phyloP scores from a whole-genome alignment of 2,113 vertebrate genomes.

The Brienomyrus longianalis region DNA sequence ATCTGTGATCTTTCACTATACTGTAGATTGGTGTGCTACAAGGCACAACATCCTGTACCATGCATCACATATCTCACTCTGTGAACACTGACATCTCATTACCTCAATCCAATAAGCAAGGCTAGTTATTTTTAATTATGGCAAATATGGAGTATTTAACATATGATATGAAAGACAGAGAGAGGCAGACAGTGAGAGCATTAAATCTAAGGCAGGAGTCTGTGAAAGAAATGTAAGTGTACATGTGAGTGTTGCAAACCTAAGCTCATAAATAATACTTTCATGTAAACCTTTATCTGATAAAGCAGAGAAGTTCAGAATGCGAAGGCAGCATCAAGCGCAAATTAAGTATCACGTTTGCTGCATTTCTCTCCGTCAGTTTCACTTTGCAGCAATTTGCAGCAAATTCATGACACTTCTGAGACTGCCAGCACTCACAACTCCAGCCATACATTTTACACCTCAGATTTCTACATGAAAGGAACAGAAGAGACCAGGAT shows the following conservation, averaged over 20 bases:
- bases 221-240: background rate
- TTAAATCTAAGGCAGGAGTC: background rate
- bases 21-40: background rate
- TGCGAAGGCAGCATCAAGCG: background rate
- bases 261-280: background rate
- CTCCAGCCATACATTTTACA: constrained; percentile 3
- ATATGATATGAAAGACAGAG: background rate
- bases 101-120: background rate
- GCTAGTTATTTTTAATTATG: background rate
- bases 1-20: background rate
- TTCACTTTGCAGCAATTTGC: constrained; percentile 13
- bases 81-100: background rate
- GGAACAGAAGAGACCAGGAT: background rate
- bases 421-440: background rate
- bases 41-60: background rate
- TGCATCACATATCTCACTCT: background rate
- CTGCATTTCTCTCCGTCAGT: background rate
- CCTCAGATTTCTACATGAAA: background rate
- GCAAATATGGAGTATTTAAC: background rate
- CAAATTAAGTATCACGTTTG: background rate
- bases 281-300: background rate
- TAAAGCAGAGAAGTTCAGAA: background rate
- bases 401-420: background rate
- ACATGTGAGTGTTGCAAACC: no score
- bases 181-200: background rate